Base-by-base conservation (phyloP, 2,797 vertebrate species). In the Sus cebifrons region DNA sequence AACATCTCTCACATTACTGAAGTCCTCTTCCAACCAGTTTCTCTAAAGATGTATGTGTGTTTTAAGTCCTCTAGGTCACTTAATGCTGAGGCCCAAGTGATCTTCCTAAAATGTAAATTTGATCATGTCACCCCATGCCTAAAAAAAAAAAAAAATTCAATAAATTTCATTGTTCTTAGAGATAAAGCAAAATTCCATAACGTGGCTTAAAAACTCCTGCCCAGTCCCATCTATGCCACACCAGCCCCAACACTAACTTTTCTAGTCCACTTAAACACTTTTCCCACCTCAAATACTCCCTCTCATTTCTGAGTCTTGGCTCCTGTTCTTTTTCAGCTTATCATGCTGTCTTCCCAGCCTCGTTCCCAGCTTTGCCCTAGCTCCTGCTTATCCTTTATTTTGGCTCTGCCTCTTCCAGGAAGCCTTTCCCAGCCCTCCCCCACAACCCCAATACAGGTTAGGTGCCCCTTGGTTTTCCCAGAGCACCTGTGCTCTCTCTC, bases 61-160 rank as follows among this genome's bases (percentile, higher is more conserved):
- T 73, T 78, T 70, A 75, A 91, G 3, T 44, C 29, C 23, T 91
- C 44, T 36, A 73, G 27, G 62, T 5, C 14, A 86, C 6, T 68
- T 82, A 82, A 68, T 29, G 27, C n/a, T 91, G 29, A 92, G 84
- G n/a, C 54, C n/a, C 65, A 3, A 75, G 14, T 65, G 12, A 81
- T 56, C 49, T 13, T 93, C 84, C n/a, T 56, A 87, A 96, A 92
- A n/a, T 65, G 79, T 18, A 87, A 86, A 95, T 58, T 74, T 87
- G 23, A 79, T 62, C 40, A 74, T 16, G 13, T 70, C 52, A 68
- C 40, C 60, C 40, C 62, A 5, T 68, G 40, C n/a, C 40, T 92
- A 89, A 85, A 89, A 81, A 18, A 89, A 85, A 89, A 81, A 18
- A 36, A 36, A 36, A 36, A 89, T 44, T 81, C 58, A 75, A 36